Base-by-base conservation (phyloP, 2,888 invertebrate genomes). In the Lasioglossum figueresi region DNA sequence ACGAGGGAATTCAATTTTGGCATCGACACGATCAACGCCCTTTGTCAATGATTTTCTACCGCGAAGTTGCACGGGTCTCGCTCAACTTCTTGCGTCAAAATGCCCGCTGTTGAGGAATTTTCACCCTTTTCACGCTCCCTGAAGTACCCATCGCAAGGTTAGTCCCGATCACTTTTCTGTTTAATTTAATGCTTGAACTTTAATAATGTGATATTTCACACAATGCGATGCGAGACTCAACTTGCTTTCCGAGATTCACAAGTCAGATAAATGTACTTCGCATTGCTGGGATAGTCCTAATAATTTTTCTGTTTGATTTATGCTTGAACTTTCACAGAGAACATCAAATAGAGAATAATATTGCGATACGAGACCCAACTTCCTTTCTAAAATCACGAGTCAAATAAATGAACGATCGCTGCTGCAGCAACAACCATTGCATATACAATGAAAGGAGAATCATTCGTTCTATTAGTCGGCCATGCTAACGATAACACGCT, bases 31-130 rank as follows among this genome's bases (percentile, higher is more conserved):
- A 31, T 63, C 19, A 31, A 63, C 63, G 8, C 19, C 31, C 19
- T 63, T 63, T 63, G 63, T 63, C 31, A 63, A 63, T 63, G 31
- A 63, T 63, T 63, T 31, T 63, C 63, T 31, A 63, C 16, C 16
- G 63, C 5, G 1, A 19, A 16, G 31, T 63, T 19, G 19, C 12
- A 4, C 56, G 56, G n/a, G 12, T 12, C n/a, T n/a, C 56, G 56
- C 56, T 56, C 12, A n/a, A n/a, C n/a, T 56, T n/a, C 12, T n/a
- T 56, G 10, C 56, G n/a, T n/a, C 6, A n/a, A 56, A n/a, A 56
- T 12, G 12, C 10, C 12, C 12, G n/a, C 2, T n/a, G 23, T 56
- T 56, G 12, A n/a, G n/a, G 12, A 12, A 56, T n/a, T 56, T 56
- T 12, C 1, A 56, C n/a, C 1, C 4, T n/a, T 56, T n/a, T n/a